Evolutionary conservation across 2,113 vertebrate genomes (phyloP).

Genomic region (Acanthochromis polyacanthus): DNA sequence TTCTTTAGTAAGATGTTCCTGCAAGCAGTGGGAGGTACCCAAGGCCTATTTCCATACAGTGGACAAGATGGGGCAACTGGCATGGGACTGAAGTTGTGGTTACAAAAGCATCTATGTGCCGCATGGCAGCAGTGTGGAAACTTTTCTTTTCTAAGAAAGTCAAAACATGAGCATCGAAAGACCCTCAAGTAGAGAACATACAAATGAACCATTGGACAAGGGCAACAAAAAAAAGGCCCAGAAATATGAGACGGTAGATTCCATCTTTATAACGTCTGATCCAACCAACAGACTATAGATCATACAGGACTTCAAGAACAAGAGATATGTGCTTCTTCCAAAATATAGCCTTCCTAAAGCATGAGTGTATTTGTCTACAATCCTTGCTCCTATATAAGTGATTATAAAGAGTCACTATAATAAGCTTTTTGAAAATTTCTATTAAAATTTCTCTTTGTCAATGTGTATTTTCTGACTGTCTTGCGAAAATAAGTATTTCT

Average conservation of each 20-base stretch:
- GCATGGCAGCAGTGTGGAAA: slow-evolving; percentile 39
- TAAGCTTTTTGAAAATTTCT: no score
- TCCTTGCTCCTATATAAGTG: no score
- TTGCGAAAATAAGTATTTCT: no score
- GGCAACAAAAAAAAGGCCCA: no score
- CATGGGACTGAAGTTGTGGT: slow-evolving; percentile 50
- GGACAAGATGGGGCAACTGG: slow-evolving; percentile 50
- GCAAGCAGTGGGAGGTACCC: slow-evolving; percentile 39
- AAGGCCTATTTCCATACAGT: slow-evolving; percentile 35
- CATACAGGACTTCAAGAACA: not conserved
- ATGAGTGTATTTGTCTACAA: not conserved
- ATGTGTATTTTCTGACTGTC: no score
- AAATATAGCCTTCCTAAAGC: not conserved
- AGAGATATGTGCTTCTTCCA: not conserved
- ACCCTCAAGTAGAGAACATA: not conserved
- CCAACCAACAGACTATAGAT: no score
- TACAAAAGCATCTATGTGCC: slow-evolving; percentile 38
- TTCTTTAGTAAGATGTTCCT: slow-evolving; percentile 30
- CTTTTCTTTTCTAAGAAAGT: slow-evolving; percentile 13
- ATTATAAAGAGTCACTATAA: no score
- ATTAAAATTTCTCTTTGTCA: no score
- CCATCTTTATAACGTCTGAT: no score
- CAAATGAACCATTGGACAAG: no score
- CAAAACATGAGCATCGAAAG: not conserved
- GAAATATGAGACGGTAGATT: no score